Percentiles rank a stretch among this genome's conserved stretches.
Evolutionary conservation across 2,113 vertebrate genomes (phyloP).

Genomic region (Irena cyanogastra): DNA sequence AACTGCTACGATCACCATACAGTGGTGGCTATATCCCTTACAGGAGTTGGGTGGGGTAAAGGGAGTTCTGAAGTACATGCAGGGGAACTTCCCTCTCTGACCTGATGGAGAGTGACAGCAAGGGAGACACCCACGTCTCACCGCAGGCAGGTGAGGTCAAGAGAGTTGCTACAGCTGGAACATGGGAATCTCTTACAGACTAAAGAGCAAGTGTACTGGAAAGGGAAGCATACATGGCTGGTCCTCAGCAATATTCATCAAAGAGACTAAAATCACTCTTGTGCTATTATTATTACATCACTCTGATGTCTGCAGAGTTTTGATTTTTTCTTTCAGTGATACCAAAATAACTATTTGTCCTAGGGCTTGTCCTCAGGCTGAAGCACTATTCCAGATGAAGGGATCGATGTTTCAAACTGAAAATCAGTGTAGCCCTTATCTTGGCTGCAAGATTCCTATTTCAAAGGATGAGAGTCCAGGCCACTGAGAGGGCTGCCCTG

Average conservation of each 20-base stretch:
- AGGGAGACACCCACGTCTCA: background rate
- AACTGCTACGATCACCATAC: constrained; percentile 84
- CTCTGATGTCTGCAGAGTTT: background rate
- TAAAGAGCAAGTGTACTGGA: background rate
- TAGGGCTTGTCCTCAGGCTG: background rate
- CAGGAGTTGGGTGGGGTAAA: background rate
- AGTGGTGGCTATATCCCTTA: constrained; percentile 83
- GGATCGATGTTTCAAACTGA: background rate
- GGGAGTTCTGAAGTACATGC: background rate
- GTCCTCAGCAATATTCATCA: background rate
- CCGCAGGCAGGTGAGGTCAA: background rate
- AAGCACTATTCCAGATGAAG: background rate
- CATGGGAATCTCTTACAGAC: background rate
- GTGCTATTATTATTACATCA: too few relatives aligned
- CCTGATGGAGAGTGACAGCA: background rate
- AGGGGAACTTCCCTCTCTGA: background rate
- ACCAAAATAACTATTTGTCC: background rate
- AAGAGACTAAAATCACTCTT: background rate
- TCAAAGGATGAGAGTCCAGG: background rate
- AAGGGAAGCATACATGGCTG: background rate
- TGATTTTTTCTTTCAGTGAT: background rate
- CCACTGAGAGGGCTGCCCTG: background rate
- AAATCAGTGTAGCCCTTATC: background rate
- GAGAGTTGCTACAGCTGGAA: background rate
- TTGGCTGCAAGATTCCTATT: background rate